Base-by-base conservation (phyloP, 2,113 vertebrate genomes). In the Anseranas semipalmata region DNA sequence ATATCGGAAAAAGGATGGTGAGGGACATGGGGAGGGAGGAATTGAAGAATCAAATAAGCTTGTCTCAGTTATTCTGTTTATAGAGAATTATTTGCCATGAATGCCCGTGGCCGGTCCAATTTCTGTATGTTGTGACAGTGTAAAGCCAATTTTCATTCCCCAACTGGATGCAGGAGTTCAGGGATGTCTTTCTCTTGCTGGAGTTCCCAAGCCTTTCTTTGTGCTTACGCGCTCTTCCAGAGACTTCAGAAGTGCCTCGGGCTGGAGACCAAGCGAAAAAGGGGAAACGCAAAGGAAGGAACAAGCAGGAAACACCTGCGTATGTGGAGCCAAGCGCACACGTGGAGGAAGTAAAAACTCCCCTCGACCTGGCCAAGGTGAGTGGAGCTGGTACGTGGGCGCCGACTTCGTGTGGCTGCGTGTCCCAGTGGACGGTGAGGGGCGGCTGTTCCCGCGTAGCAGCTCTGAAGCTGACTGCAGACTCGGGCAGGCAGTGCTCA, bases 331-430 rank as follows among this genome's bases (percentile, higher is more conserved):
- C 92, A 9, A 98, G 98, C 2, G 78, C 96, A 2, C 98, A 95
- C 1, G 52, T 95, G 14, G 99, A 99, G 71, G 87, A 96, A 11
- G 99, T 99, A 14, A 99, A 99, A 98, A 99, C 99, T 24, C 99
- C 99, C 3, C 98, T 99, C 4, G 99, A 99, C 96, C 96, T 99
- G 93, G 98, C 98, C 88, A 99, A 99, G 98, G 99, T 99, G 79
- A 96, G 98, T 32, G 9, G n/a, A 39, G 18, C 41, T 6, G 25
- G 17, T 22, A 1, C 0, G 1, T 6, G 17, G 13, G 59, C 55
- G 15, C 35, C 22, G 70, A 67, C 62, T 28, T 15, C 16, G 37
- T 15, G 65, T 59, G 52, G 16, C 75, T 33, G 12, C 8, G 18
- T 20, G 70, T 21, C 7, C 3, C 17, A 17, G 37, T 8, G 50